Percentiles rank a stretch among this genome's conserved stretches.
These are phyloP conservation scores for Syrista parreyssii DNA, from an alignment of 2,888 invertebrate species.

Conservation along the genomic window DNA sequence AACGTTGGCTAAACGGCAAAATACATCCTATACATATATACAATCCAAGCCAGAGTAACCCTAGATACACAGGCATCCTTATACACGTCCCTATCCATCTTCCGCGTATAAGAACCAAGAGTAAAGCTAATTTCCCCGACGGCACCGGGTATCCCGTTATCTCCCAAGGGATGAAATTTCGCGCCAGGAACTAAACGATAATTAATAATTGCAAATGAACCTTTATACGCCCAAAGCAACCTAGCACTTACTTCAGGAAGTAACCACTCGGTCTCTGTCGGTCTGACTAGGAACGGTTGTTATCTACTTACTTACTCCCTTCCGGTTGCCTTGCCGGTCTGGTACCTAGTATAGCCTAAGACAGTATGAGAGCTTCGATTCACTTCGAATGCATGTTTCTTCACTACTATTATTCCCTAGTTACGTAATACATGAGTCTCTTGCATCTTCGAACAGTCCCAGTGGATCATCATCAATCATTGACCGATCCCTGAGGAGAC, in stretches of 20 bases:
- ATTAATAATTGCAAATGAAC: background rate
- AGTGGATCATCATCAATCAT: background rate
- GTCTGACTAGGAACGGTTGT: background rate
- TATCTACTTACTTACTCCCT: background rate
- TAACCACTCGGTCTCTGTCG: background rate
- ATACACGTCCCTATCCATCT: background rate
- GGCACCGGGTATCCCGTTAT: background rate
- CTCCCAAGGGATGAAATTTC: background rate
- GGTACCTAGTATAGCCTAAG: background rate
- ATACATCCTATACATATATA: background rate
- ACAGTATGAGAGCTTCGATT: background rate
- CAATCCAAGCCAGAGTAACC: background rate
- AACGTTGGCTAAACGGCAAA: background rate
- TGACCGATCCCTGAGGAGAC: background rate
- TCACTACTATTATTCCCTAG: background rate
- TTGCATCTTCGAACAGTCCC: background rate
- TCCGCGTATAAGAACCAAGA: background rate
- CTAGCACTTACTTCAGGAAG: background rate
- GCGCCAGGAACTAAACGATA: background rate
- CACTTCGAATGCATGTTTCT: background rate
- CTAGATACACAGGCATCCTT: background rate
- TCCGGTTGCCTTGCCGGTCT: background rate
- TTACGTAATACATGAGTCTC: background rate
- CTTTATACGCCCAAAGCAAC: background rate
- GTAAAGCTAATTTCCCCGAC: background rate